phyloP scores from a whole-genome alignment of 2,888 invertebrate genomes.

The Synanthedon myopaeformis region DNA sequence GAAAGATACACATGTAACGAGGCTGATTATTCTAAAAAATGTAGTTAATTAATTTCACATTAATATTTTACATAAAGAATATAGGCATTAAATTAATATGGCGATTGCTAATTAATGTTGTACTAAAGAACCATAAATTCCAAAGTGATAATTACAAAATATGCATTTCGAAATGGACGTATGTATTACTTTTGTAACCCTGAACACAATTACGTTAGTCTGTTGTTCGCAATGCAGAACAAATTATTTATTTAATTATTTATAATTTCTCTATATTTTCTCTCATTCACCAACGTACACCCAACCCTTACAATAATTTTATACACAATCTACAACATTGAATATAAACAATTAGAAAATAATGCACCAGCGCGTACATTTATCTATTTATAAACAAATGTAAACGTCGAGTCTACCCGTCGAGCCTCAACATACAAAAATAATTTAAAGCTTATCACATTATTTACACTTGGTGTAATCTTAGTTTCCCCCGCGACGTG shows the following conservation, averaged over 20 bases:
- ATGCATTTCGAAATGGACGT: too few species aligned
- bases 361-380: constrained; percentile 46
- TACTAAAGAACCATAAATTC: too few species aligned
- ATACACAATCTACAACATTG: constrained; percentile 23
- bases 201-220: not conserved
- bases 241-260: not conserved
- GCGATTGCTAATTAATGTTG: constrained; percentile 16
- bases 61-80: constrained; percentile 10
- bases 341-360: constrained; percentile 52
- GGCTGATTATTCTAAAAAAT: too few species aligned
- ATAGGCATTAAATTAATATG: constrained; percentile 37
- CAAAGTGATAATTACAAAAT: too few species aligned
- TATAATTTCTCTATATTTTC: not conserved
- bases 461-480: constrained; percentile 40
- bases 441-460: constrained; percentile 66
- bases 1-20: too few species aligned
- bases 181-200: not conserved
- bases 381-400: constrained; percentile 23
- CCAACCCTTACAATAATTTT: not conserved
- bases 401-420: constrained; percentile 25
- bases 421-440: constrained; percentile 44
- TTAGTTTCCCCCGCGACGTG: constrained; percentile 9
- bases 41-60: too few species aligned
- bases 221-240: not conserved
- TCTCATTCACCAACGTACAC: not conserved